A percentile compares a stretch with the other conserved stretches of the same genome.
These are phyloP conservation scores for Acrocephalus kingi DNA, from an alignment of 2,113 vertebrate species.

Conservation along the genomic window DNA sequence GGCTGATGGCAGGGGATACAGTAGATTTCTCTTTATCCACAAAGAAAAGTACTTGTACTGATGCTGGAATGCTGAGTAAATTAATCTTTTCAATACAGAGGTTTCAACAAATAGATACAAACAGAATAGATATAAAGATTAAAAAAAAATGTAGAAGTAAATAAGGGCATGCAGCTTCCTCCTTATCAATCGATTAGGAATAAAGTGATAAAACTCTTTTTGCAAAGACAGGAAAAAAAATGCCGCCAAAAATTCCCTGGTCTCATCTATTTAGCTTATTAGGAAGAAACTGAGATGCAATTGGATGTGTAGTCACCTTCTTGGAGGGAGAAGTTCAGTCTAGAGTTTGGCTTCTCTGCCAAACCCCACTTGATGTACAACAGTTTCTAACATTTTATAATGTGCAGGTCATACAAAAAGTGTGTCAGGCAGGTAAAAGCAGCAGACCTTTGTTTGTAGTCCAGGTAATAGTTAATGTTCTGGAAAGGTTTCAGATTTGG, in stretches of 20 bases:
- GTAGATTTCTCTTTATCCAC: constrained; percentile 1
- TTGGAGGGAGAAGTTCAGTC: background rate
- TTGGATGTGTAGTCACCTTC: background rate
- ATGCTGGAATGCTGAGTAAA: constrained; percentile 26
- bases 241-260: too few relatives aligned
- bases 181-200: background rate
- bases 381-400: background rate
- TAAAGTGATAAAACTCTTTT: constrained; percentile 26
- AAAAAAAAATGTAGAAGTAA: background rate
- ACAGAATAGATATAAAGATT: constrained; percentile 12
- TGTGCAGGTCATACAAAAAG: background rate
- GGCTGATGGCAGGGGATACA: background rate
- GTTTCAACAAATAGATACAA: constrained; percentile 57
- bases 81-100: constrained; percentile 69
- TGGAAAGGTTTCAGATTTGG: background rate
- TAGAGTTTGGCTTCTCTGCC: background rate
- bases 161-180: background rate
- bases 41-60: constrained; percentile 60
- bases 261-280: background rate
- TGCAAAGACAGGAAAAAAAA: background rate
- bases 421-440: background rate
- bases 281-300: background rate
- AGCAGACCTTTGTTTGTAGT: background rate
- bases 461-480: background rate
- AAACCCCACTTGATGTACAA: background rate